These are phyloP conservation scores for Acleris laterana DNA, from an alignment of 2,888 invertebrate genomes.

Conservation along the genomic window DNA sequence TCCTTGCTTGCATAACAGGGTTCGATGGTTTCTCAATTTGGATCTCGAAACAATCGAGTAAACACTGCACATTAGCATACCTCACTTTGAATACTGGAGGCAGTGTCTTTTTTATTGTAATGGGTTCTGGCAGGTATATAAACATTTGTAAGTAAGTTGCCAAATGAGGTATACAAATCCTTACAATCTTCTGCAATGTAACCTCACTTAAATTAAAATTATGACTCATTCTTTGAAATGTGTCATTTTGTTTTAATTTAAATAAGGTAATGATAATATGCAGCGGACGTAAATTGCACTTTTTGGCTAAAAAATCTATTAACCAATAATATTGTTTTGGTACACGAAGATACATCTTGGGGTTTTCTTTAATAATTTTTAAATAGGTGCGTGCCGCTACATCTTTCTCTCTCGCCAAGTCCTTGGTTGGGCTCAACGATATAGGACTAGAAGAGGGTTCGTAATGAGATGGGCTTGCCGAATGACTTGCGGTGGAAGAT, in stretches of 20 bases:
- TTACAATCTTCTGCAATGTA: slow-evolving; percentile 3
- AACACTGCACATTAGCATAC: no score
- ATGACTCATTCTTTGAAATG: slow-evolving; percentile 10
- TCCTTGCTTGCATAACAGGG: background rate
- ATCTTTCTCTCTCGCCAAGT: background rate
- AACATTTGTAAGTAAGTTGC: no score
- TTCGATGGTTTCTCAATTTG: background rate
- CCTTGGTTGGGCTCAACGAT: background rate
- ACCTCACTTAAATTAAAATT: slow-evolving; percentile 6
- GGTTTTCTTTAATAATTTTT: background rate
- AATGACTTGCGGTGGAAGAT: background rate
- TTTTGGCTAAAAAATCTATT: background rate
- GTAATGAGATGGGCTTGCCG: background rate
- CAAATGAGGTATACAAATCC: background rate
- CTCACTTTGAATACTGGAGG: no score
- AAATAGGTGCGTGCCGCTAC: background rate
- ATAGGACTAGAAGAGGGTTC: background rate
- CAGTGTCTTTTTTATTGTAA: no score
- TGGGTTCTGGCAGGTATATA: no score
- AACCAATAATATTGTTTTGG: slow-evolving; percentile 9
- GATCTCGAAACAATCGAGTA: background rate
- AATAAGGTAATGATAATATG: slow-evolving; percentile 19
- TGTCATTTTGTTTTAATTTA: slow-evolving; percentile 16
- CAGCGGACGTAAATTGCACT: background rate
- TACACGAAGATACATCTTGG: background rate